phyloP scores from a whole-genome alignment of 2,113 vertebrate genomes.

The Bubalus kerabau region DNA sequence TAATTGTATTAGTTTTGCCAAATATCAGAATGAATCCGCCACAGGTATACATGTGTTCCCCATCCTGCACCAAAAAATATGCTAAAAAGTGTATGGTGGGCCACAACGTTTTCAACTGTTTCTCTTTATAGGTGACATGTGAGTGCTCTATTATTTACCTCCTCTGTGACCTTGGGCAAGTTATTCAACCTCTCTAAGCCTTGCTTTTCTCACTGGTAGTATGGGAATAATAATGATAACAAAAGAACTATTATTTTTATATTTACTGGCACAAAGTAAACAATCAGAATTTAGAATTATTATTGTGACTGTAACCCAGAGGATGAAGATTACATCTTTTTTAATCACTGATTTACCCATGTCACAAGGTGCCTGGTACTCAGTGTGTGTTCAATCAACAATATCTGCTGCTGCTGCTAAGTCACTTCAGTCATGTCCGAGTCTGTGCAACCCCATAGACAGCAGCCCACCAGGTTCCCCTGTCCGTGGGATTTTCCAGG shows the following conservation, averaged over 20 bases:
- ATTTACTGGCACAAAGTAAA: background rate
- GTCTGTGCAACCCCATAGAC: too few relatives aligned
- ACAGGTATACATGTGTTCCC: too few relatives aligned
- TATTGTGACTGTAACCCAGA: background rate
- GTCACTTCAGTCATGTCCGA: too few relatives aligned
- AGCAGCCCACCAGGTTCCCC: too few relatives aligned
- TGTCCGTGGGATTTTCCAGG: too few relatives aligned
- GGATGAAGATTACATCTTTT: background rate
- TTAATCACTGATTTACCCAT: background rate
- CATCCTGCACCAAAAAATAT: background rate
- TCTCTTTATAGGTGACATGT: background rate
- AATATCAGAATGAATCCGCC: too few relatives aligned
- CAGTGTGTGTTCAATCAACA: background rate
- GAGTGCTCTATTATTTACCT: background rate
- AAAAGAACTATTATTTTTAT: background rate
- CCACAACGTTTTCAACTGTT: background rate
- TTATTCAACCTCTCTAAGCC: background rate
- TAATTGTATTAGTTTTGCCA: too few relatives aligned
- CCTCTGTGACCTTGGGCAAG: background rate
- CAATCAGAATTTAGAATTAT: background rate
- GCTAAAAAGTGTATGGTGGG: background rate
- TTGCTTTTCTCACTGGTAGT: background rate
- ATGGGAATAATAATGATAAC: background rate
- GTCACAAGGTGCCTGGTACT: background rate
- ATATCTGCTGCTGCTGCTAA: background rate